Conservation (phyloP, 2,113 vertebrate species). For the Eptesicus fuscus region DNA sequence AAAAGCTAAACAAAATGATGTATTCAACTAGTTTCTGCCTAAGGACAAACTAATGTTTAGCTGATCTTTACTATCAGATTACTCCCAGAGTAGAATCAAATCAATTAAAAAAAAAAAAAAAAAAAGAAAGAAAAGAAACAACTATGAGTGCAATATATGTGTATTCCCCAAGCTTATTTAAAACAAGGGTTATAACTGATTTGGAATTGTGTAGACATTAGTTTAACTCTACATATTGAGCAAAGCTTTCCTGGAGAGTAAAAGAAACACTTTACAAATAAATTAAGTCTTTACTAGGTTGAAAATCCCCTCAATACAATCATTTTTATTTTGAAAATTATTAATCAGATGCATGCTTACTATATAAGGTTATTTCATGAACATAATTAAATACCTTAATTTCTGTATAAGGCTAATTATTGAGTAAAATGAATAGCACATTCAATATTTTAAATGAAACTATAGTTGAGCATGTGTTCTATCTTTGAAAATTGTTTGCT, state of each 20-base stretch:
- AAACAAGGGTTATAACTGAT: constrained; percentile 1
- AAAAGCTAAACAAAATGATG: neutral
- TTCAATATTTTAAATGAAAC: constrained; percentile 66
- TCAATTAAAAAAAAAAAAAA: neutral
- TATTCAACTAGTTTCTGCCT: neutral
- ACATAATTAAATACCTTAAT: constrained; percentile 77
- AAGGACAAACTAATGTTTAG: neutral
- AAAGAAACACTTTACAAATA: neutral
- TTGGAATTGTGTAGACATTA: neutral
- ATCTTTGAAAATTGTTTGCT: constrained; percentile 44
- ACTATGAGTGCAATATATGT: neutral
- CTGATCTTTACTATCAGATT: constrained; percentile 32
- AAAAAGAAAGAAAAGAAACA: neutral
- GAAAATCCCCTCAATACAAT: neutral
- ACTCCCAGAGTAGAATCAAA: neutral
- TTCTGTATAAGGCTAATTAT: constrained; percentile 74
- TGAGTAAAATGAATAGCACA: constrained; percentile 64
- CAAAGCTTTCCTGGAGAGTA: constrained; percentile 16
- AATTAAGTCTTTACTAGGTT: neutral
- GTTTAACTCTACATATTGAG: neutral
- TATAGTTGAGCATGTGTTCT: constrained; percentile 46
- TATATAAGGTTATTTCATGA: constrained; percentile 72
- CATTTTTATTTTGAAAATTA: constrained; percentile 57
- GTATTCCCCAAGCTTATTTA: neutral
- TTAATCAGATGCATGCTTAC: constrained; percentile 58